These are phyloP conservation scores for Andricus curvator DNA, from an alignment of 2,888 invertebrate species.

Conservation along the genomic window DNA sequence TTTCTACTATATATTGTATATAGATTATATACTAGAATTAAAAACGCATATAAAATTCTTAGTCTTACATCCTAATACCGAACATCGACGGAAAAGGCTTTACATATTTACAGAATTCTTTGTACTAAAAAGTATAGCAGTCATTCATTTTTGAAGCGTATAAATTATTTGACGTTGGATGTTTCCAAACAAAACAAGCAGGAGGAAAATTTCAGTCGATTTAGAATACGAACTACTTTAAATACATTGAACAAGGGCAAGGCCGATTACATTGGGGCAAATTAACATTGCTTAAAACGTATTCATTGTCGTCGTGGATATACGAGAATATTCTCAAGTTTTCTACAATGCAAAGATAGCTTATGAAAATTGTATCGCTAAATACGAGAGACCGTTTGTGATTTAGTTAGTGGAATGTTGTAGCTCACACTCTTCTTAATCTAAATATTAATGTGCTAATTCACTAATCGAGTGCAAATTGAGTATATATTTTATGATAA, in stretches of 20 bases:
- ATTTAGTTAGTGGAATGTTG: neutral
- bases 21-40: neutral
- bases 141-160: neutral
- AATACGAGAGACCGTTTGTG: neutral
- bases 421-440: neutral
- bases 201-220: neutral
- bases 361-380: neutral
- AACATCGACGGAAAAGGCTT: neutral
- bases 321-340: neutral
- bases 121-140: neutral
- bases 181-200: neutral
- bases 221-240: neutral
- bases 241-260: slow-evolving; percentile 2
- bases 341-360: neutral
- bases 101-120: neutral
- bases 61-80: neutral
- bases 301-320: neutral
- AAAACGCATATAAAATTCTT: neutral
- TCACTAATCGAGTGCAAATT: neutral
- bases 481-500: neutral
- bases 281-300: neutral
- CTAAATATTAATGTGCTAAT: neutral
- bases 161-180: neutral
- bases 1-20: neutral
- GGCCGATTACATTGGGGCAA: neutral